Evolutionary conservation across 2,113 vertebrate genomes (phyloP), one percentile per base, ranked within the genome.

Genomic region (Istiophorus platypterus): DNA sequence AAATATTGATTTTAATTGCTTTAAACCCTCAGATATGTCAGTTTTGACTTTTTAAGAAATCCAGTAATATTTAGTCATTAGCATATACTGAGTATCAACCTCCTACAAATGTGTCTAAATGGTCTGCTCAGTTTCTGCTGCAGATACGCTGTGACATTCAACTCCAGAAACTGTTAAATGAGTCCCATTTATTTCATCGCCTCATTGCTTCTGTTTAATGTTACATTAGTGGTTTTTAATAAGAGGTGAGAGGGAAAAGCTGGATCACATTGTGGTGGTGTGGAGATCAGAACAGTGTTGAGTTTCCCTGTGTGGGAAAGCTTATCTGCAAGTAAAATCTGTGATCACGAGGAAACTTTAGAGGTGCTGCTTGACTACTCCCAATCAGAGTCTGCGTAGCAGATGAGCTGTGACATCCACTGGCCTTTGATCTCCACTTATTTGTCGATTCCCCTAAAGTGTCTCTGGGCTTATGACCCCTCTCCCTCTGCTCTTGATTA

Each of bases 181-280:
- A 72, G 41, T 74, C n/a, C 39, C 49, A 26, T 78, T 64, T 87
- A 58, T 85, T 88, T 31, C 75, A 64, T 82, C 66, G 34, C 37
- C 75, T 84, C 68, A 64, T 86, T 87, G 54, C 62, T 72, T 52
- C 65, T 77, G 62, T 78, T 80, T 87, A 80, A 72, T 54, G n/a
- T n/a, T n/a, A n/a, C 66, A 52, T 61, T 47, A 22, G 26, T 66
- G 42, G 56, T 42, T 85, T 59, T 63, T 81, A 58, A 58, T 65
- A 9, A 81, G 34, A 72, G 34, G 47, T 12, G 58, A 76, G 42
- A 47, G 5, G 45, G 45, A 45, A 41, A 45, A 41, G 18, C 22
- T 51, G 78, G 31, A 47, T 62, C 54, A 62, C 29, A 49, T 20
- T 72, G 37, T 20, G n/a, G 26, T 26, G 45, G 54, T 65, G 12